Percentiles rank a stretch among this genome's conserved stretches.
Evolutionary conservation across 1,140 invertebrate genomes (phyloP).

Genomic region (Pseudomyrmex cubaensis): DNA sequence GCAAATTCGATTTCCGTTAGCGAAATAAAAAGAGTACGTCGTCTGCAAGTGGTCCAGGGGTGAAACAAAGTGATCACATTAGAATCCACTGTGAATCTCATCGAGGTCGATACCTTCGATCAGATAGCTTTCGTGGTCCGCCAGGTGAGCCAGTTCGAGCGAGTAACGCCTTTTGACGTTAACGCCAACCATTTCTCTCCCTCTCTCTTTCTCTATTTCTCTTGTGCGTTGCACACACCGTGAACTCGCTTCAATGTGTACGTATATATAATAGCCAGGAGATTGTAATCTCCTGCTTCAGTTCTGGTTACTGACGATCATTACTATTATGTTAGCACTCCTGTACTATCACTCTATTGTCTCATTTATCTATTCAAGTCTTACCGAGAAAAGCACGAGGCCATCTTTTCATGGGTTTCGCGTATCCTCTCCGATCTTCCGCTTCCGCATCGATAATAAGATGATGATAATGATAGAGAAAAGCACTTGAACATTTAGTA

Average conservation of each 20-base stretch:
- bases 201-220: slow-evolving; percentile 37
- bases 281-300: slow-evolving; percentile 76
- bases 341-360: slow-evolving; percentile 70
- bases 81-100: slow-evolving; percentile 72
- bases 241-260: slow-evolving; percentile 65
- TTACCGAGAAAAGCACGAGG: slow-evolving; percentile 13
- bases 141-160: slow-evolving; percentile 77
- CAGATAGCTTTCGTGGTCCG: slow-evolving; percentile 61
- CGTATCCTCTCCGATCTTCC: background rate
- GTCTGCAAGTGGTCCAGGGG: slow-evolving; percentile 2
- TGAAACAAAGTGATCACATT: slow-evolving; percentile 74
- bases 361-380: slow-evolving; percentile 65
- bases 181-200: slow-evolving; percentile 64
- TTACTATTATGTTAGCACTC: slow-evolving; percentile 75
- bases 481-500: background rate
- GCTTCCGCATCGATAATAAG: background rate
- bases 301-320: slow-evolving; percentile 72
- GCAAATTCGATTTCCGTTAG: slow-evolving; percentile 50
- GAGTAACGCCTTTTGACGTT: slow-evolving; percentile 78
- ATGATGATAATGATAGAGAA: background rate
- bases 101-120: slow-evolving; percentile 62
- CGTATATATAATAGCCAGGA: slow-evolving; percentile 62
- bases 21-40: slow-evolving; percentile 24
- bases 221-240: slow-evolving; percentile 54
- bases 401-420: slow-evolving; percentile 30